phyloP scores from a whole-genome alignment of 2,797 vertebrate species.

The Peromyscus attwateri region DNA sequence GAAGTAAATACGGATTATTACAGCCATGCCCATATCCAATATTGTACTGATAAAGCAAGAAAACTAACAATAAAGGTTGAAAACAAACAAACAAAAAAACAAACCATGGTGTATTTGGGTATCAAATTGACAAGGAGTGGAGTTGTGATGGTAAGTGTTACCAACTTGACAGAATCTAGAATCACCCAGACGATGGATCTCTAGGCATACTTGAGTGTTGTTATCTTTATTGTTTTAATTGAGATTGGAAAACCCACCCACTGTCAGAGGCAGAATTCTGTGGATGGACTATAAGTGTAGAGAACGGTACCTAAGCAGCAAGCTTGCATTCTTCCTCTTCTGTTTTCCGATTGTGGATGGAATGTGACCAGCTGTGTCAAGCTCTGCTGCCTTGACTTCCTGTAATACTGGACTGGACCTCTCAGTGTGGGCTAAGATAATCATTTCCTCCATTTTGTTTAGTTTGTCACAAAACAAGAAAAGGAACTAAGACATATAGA shows the following conservation, averaged over 20 bases:
- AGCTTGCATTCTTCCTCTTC: background rate
- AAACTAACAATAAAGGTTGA: background rate
- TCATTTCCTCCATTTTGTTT: background rate
- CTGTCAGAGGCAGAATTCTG: background rate
- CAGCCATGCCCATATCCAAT: background rate
- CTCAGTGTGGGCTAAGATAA: background rate
- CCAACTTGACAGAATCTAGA: background rate
- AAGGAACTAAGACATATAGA: background rate
- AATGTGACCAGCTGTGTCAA: background rate
- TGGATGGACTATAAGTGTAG: background rate
- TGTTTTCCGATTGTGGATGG: background rate
- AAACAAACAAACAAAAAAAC: conserved; percentile 17
- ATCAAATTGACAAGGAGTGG: background rate
- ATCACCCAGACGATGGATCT: background rate
- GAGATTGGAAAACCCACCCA: background rate
- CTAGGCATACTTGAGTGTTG: background rate
- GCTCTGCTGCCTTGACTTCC: background rate
- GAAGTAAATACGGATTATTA: background rate
- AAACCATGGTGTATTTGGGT: background rate
- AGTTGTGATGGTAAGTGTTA: background rate
- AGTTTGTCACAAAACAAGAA: background rate
- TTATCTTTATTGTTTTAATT: background rate
- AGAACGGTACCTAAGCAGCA: background rate
- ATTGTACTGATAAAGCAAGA: background rate
- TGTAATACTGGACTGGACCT: background rate